These are phyloP conservation scores for Urophycis tenuis DNA, from an alignment of 2,797 vertebrate species.

Conservation along the genomic window DNA sequence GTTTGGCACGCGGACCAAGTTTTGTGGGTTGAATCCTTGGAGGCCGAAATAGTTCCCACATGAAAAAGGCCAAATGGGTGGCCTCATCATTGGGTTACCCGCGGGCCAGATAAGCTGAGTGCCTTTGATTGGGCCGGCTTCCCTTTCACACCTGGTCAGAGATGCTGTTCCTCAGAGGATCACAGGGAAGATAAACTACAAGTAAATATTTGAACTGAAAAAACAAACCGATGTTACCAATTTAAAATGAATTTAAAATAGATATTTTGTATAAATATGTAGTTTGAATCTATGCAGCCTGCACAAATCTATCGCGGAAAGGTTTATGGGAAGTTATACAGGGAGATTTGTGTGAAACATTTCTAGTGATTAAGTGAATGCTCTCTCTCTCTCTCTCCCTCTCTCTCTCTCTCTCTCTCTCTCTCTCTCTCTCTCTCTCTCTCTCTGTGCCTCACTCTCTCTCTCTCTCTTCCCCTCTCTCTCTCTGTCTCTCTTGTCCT, in stretches of 20 bases:
- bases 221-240: background rate
- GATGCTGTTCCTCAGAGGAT: constrained; percentile 4
- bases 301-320: background rate
- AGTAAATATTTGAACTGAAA: constrained; percentile 20
- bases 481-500: too few relatives aligned
- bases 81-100: background rate
- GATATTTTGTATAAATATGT: too few relatives aligned
- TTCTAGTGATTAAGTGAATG: too few relatives aligned
- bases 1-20: background rate
- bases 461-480: too few relatives aligned
- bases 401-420: too few relatives aligned
- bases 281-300: background rate
- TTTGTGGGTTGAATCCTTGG: background rate
- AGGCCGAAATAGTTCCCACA: background rate
- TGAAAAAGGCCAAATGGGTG: background rate
- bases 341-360: too few relatives aligned
- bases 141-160: constrained; percentile 15
- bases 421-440: too few relatives aligned
- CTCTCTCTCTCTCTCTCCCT: too few relatives aligned
- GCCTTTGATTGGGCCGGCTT: constrained; percentile 36
- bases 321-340: too few relatives aligned
- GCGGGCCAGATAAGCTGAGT: constrained; percentile 37
- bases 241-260: background rate
- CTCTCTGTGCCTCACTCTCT: too few relatives aligned
- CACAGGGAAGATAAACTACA: constrained; percentile 22